Base-by-base conservation (phyloP, 2,797 vertebrate genomes). In the Tadarida brasiliensis region DNA sequence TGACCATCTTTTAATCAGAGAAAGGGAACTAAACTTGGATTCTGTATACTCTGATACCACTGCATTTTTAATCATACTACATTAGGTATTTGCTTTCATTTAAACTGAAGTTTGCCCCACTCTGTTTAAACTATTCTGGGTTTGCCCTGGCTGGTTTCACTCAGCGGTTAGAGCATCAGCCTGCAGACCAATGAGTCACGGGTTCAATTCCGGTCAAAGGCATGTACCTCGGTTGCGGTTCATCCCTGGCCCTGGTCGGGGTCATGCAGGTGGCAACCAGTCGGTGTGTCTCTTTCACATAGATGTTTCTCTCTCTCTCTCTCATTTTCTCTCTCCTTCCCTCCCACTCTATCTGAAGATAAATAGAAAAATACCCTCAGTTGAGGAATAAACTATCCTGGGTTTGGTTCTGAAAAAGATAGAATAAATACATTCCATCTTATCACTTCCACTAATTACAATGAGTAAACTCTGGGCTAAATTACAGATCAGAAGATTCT, bases 51-150 rank as follows among this genome's bases (percentile, higher is more conserved):
- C 67, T 88, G 26, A 77, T 94, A 19, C 74, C 54, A 57, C 26
- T 85, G n/a, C 95, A 89, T 28, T 91, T 33, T 30, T 87, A 95
- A 73, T 39, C 39, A 68, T 44, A 28, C 39, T 89, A 73, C 22
- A 54, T 71, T 91, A 91, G 94, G 71, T 12, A 54, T 35, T 91
- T 91, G 71, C 65, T 82, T 71, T 76, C 22, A 89, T 87, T 95
- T 96, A 97, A 90, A 76, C 39, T 94, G 54, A 20, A 93, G 68
- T 96, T 78, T 87, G 24, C 20, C 77, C 39, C 30, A 86, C 57
- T 74, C 9, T 28, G 33, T 88, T 86, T 95, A 95, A 94, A 7
- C 24, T n/a, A n/a, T n/a, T n/a, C n/a, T 44, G 39, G 39, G 39
- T 44, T 44, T 44, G 5, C 39, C 39, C 7, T 44, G 39, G 39